Percentiles rank a stretch among this genome's conserved stretches.
Conservation (phyloP, 2,888 invertebrate genomes). For the Platerodrilus igneus region DNA sequence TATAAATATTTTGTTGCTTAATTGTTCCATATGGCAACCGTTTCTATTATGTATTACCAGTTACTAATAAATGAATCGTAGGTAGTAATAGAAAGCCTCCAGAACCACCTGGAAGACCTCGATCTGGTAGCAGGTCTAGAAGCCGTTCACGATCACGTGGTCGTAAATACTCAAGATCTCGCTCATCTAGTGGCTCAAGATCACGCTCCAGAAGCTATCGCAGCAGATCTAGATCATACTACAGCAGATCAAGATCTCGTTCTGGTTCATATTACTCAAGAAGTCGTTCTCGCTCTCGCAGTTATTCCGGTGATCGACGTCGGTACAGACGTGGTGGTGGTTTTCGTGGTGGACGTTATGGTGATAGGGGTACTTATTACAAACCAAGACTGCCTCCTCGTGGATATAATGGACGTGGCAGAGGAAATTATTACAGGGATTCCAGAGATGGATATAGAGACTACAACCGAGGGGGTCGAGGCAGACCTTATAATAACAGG, state of each 20-base stretch:
- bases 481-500: slow-evolving; percentile 40
- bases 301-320: slow-evolving; percentile 54
- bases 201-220: slow-evolving; percentile 48
- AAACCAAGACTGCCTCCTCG: slow-evolving; percentile 69
- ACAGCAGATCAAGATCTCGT: slow-evolving; percentile 51
- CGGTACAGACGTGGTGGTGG: slow-evolving; percentile 50
- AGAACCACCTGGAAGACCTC: slow-evolving; percentile 47
- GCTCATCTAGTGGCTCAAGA: slow-evolving; percentile 49
- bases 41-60: neutral
- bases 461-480: slow-evolving; percentile 41
- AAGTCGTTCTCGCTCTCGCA: slow-evolving; percentile 56
- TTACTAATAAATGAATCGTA: neutral
- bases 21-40: no score
- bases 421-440: slow-evolving; percentile 44
- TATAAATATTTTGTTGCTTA: neutral
- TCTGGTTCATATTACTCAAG: slow-evolving; percentile 54
- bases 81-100: slow-evolving; percentile 42
- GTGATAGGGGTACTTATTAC: slow-evolving; percentile 73
- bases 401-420: slow-evolving; percentile 44
- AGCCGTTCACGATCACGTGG: slow-evolving; percentile 62
- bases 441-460: slow-evolving; percentile 35
- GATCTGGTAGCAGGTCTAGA: slow-evolving; percentile 56
- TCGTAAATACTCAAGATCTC: slow-evolving; percentile 41
- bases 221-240: slow-evolving; percentile 59
- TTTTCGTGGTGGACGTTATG: slow-evolving; percentile 47